Evolutionary conservation across 2,797 vertebrate species (phyloP).

Genomic region (Sphaeramia orbicularis): DNA sequence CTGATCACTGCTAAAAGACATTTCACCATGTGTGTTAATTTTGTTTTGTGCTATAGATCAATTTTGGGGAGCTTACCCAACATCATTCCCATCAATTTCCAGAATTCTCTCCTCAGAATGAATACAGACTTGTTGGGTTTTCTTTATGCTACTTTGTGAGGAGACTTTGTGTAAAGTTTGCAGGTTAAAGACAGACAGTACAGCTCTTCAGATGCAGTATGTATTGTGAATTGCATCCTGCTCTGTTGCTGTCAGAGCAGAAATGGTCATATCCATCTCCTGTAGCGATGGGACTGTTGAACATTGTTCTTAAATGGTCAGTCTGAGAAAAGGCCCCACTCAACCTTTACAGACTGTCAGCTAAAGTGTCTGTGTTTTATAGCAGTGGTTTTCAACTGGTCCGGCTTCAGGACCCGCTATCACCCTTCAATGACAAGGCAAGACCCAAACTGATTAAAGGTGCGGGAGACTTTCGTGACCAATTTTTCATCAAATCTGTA

Average conservation of each 20-base stretch:
- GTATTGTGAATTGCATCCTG: constrained; percentile 27
- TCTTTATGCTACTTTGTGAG: neutral
- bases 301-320: constrained; percentile 40
- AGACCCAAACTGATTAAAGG: too few relatives aligned
- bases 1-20: too few relatives aligned
- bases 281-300: constrained; percentile 32
- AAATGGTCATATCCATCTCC: constrained; percentile 32
- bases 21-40: too few relatives aligned
- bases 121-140: constrained; percentile 17
- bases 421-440: too few relatives aligned
- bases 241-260: constrained; percentile 37
- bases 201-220: too few relatives aligned
- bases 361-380: constrained; percentile 41
- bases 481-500: too few relatives aligned
- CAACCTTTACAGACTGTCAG: constrained; percentile 35
- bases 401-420: too few relatives aligned
- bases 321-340: constrained; percentile 40
- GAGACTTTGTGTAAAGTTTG: too few relatives aligned
- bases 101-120: constrained; percentile 34
- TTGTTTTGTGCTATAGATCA: too few relatives aligned
- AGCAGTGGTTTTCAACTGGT: constrained; percentile 42
- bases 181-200: too few relatives aligned
- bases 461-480: too few relatives aligned
- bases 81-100: constrained; percentile 52
- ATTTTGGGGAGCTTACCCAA: too few relatives aligned